phyloP scores from a whole-genome alignment of 2,888 invertebrate genomes.

The Limnephilus marmoratus region DNA sequence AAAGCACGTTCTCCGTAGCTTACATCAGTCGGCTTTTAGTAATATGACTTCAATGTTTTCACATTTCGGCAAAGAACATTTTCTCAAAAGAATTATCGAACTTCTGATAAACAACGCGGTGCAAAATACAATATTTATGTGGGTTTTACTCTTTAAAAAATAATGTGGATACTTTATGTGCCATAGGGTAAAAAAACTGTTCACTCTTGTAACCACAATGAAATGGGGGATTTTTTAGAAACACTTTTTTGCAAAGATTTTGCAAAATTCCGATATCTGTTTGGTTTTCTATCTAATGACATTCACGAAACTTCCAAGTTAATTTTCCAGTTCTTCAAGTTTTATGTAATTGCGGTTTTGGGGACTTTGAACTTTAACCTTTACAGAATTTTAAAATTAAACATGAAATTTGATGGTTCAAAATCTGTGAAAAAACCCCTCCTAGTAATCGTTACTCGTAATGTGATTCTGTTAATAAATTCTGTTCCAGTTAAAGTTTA shows the following conservation, averaged over 20 bases:
- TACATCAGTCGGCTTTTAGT: conserved; percentile 63
- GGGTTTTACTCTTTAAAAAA: background rate
- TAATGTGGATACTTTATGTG: background rate
- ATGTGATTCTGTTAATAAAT: too few species aligned
- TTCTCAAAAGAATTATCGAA: conserved; percentile 55
- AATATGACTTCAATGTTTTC: conserved; percentile 32
- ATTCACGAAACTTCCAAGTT: too few species aligned
- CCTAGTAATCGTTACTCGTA: too few species aligned
- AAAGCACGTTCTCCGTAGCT: conserved; percentile 23
- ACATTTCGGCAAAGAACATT: background rate
- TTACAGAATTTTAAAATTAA: too few species aligned
- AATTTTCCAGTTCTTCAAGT: too few species aligned
- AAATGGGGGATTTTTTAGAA: background rate
- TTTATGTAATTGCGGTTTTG: too few species aligned
- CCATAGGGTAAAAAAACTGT: background rate
- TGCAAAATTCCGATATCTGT: background rate
- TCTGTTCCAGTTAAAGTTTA: background rate
- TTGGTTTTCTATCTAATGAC: background rate
- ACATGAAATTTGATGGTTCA: too few species aligned
- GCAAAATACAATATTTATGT: background rate
- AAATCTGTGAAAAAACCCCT: too few species aligned
- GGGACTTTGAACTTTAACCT: too few species aligned
- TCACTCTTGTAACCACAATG: background rate
- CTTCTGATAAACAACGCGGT: background rate
- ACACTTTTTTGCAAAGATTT: background rate